Conservation (phyloP, 2,888 invertebrate genomes). For the Thymelicus lineola region DNA sequence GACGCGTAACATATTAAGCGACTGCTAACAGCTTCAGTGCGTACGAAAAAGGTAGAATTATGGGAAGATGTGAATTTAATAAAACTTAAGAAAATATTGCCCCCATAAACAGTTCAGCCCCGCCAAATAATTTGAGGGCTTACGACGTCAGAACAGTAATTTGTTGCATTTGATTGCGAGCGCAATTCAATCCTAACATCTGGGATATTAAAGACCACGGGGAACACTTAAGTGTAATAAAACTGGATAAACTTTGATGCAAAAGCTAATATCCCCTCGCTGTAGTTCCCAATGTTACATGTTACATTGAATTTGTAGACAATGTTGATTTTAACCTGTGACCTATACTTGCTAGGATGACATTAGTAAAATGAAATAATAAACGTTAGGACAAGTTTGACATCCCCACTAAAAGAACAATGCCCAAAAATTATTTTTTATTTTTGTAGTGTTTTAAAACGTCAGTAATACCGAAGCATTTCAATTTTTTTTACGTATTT, state of each 20-base stretch:
- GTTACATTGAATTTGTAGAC: background rate
- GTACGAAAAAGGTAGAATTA: background rate
- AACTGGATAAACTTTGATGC: background rate
- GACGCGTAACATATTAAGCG: background rate
- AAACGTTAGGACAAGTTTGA: no score
- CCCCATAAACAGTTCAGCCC: slow-evolving; percentile 41
- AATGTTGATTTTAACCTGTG: background rate
- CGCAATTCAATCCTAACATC: background rate
- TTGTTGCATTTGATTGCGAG: slow-evolving; percentile 10
- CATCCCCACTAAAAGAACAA: no score
- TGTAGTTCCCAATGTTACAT: background rate
- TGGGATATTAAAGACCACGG: background rate
- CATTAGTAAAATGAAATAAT: no score
- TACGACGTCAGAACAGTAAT: slow-evolving; percentile 45
- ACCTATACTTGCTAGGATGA: background rate
- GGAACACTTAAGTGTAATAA: background rate
- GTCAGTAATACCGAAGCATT: no score
- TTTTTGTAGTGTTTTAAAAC: no score
- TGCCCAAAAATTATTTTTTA: no score
- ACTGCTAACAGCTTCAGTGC: background rate
- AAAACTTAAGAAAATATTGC: slow-evolving; percentile 32
- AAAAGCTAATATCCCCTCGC: background rate
- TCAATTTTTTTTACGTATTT: no score
- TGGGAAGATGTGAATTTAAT: slow-evolving; percentile 20
- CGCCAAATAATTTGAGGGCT: slow-evolving; percentile 44